Percentiles rank a stretch among this genome's conserved stretches.
Conservation (phyloP, 2,797 vertebrate species). For the Valencia hispanica region DNA sequence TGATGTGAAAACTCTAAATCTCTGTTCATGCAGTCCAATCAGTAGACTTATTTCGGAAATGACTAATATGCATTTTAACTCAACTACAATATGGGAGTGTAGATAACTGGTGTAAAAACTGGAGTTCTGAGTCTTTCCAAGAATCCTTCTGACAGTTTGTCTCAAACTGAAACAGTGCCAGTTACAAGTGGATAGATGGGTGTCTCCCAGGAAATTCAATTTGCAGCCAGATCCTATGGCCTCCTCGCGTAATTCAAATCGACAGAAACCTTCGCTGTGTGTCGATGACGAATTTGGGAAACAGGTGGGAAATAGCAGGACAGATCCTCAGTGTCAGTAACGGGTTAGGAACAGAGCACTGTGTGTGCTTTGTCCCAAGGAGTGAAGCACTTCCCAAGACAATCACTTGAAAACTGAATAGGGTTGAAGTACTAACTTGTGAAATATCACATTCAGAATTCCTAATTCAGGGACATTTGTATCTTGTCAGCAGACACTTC, state of each 20-base stretch:
- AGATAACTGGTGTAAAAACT: background rate
- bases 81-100: background rate
- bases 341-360: conserved; percentile 29
- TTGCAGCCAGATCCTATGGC: conserved; percentile 63
- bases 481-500: background rate
- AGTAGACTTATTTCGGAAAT: background rate
- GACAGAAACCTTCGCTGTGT: conserved; percentile 53
- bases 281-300: conserved; percentile 70
- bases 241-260: conserved; percentile 60
- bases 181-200: conserved; percentile 52
- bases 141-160: conserved; percentile 13
- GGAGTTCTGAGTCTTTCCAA: conserved; percentile 4
- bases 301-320: conserved; percentile 73
- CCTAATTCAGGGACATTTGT: conserved; percentile 8
- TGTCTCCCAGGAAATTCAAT: conserved; percentile 67
- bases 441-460: conserved; percentile 13
- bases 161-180: conserved; percentile 26
- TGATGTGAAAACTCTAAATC: no score
- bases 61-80: background rate
- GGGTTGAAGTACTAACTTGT: conserved; percentile 2
- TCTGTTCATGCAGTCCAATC: no score
- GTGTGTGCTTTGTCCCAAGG: conserved; percentile 30
- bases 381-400: conserved; percentile 6
- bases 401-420: conserved; percentile 8
- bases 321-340: conserved; percentile 15